Percentiles rank a stretch among this genome's conserved stretches.
These are phyloP conservation scores for Lamellibrachia luymesi DNA, from an alignment of 1,140 invertebrate genomes.

Conservation along the genomic window DNA sequence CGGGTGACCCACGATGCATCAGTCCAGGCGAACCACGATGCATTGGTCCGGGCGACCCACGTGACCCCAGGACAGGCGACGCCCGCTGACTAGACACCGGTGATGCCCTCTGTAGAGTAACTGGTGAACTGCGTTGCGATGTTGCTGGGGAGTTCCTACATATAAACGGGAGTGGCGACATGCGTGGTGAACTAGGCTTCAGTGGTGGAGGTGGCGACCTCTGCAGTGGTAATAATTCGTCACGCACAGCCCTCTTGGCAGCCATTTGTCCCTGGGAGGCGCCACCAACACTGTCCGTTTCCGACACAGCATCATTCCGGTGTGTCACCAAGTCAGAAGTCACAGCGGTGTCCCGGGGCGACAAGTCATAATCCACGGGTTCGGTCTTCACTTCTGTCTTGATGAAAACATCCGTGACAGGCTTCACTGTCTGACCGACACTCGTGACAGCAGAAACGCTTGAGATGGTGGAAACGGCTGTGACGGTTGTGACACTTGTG, in stretches of 20 bases:
- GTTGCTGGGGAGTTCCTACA: neutral
- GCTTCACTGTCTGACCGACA: constrained; percentile 27
- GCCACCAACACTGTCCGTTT: constrained; percentile 8
- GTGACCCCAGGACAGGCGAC: neutral
- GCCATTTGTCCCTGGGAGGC: neutral
- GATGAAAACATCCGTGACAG: constrained; percentile 24
- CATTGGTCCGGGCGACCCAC: neutral
- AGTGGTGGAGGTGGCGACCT: constrained; percentile 4
- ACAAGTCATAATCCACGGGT: neutral
- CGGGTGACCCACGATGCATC: neutral
- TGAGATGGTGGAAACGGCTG: neutral
- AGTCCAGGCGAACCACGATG: neutral
- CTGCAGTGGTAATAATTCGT: constrained; percentile 3
- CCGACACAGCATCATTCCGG: constrained; percentile 25
- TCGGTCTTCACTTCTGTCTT: constrained; percentile 17
- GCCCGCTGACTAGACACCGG: neutral
- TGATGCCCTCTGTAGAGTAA: neutral
- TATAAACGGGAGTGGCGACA: neutral
- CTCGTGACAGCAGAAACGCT: neutral
- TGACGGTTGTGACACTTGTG: neutral
- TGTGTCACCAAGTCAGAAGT: constrained; percentile 19
- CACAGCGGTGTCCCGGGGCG: neutral
- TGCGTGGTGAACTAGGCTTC: constrained; percentile 11
- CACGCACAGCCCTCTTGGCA: neutral
- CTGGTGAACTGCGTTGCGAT: neutral